Evolutionary conservation across 1,140 invertebrate genomes (phyloP), one percentile per base, ranked within the genome.

Genomic region (Cryptotermes secundus): DNA sequence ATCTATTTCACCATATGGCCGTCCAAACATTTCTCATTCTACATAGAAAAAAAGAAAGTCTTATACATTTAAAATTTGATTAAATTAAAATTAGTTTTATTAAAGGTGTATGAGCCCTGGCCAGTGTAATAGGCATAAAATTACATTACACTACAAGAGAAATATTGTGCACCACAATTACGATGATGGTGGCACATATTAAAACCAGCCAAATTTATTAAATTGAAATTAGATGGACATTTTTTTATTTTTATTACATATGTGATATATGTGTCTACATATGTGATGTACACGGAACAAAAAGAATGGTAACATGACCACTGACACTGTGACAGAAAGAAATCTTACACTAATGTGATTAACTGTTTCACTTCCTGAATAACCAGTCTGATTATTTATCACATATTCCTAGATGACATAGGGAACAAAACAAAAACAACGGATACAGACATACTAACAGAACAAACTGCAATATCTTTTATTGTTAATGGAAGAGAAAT

Each of bases 391-490:
- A 14, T 26, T 72, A n/a, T 72, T 4, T 26, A 31, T n/a, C 26
- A 72, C n/a, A 72, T 6, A 72, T 19, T 49, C 45, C 1, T 49
- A 49, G 59, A 65, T 65, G 59, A 72, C 59, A 72, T 19, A 59
- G 7, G 59, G 2, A n/a, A 72, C 59, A 31, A 26, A 72, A 72
- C 59, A 72, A 14, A 72, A 72, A 72, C 26, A 72, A 72, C 10
- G 2, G 14, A 49, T 49, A 49, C 45, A 72, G 31, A 72, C 59
- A 72, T 72, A 31, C 59, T 72, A 26, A 81, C 26, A 35, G 42
- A 81, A 81, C 35, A 81, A 19, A 81, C 34, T 35, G 80, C 80
- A 81, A 35, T 81, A 81, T 81, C 19, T 35, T 81, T 31, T 38
- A 34, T 36, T 81, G 26, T 26, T 26, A 72, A 72, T 72, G 26